Conservation (phyloP, 2,888 invertebrate species). For the Sinodicranocentrus sp. region DNA sequence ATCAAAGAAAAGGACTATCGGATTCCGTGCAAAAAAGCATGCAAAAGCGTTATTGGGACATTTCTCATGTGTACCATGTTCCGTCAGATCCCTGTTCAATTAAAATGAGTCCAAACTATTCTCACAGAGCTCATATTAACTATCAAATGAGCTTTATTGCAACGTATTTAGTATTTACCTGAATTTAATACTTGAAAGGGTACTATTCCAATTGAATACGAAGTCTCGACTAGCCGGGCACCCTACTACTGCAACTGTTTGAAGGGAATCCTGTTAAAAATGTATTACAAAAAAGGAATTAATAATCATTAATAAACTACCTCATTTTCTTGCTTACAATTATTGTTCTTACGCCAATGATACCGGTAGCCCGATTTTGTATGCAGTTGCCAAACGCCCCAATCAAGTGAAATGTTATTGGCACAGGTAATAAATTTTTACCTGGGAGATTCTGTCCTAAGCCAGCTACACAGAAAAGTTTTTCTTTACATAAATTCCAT, state of each 20-base stretch:
- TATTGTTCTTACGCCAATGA: conserved; percentile 51
- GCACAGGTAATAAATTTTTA: conserved; percentile 33
- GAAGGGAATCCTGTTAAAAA: conserved; percentile 52
- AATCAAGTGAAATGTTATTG: conserved; percentile 66
- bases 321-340: not conserved
- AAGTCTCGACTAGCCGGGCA: conserved; percentile 60
- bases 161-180: conserved; percentile 35
- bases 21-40: conserved; percentile 67
- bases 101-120: not conserved
- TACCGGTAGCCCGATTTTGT: not conserved
- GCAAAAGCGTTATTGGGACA: conserved; percentile 59
- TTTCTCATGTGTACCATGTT: conserved; percentile 42
- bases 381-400: conserved; percentile 70
- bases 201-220: conserved; percentile 71
- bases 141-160: not conserved
- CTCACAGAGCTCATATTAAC: conserved; percentile 15
- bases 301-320: not conserved
- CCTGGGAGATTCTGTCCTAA: conserved; percentile 58
- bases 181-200: conserved; percentile 66
- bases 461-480: conserved; percentile 20
- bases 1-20: conserved; percentile 63
- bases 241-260: conserved; percentile 30
- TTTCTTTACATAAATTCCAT: no score
- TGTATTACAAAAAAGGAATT: conserved; percentile 12
- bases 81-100: not conserved